Conservation (phyloP, 2,888 invertebrate genomes). For the Ichneumoninae sp. region DNA sequence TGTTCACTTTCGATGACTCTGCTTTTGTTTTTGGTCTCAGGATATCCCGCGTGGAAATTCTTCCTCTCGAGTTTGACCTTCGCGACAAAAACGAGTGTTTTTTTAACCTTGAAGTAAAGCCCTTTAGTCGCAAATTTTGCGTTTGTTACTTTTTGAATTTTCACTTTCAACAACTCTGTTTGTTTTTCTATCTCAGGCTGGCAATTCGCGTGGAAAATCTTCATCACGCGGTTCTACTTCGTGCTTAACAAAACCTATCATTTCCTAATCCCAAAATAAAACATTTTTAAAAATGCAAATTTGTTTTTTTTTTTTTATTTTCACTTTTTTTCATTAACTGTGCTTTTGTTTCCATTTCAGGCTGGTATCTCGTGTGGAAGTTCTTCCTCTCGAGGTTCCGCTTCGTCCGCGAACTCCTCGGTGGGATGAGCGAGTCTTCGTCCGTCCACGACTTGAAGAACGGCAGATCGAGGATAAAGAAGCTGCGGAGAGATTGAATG, state of each 20-base stretch:
- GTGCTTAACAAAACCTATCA: constrained; percentile 88
- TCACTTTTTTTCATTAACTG: background rate
- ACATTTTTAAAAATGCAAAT: background rate
- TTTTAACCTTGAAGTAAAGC: constrained; percentile 13
- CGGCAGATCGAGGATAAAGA: constrained; percentile 85
- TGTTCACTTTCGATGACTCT: constrained; percentile 2
- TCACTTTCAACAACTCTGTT: background rate
- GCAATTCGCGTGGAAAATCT: constrained; percentile 96
- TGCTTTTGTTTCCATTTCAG: constrained; percentile 84
- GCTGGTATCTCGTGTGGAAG: constrained; percentile 97
- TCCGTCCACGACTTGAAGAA: constrained; percentile 87
- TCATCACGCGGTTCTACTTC: constrained; percentile 94
- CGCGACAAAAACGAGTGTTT: background rate
- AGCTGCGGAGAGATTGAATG: constrained; percentile 85
- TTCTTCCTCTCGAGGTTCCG: constrained; percentile 94
- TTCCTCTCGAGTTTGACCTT: constrained; percentile 88
- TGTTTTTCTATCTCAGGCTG: constrained; percentile 87
- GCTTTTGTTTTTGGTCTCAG: constrained; percentile 84
- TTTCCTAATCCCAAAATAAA: constrained; percentile 19
- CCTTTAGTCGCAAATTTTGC: background rate
- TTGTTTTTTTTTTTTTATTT: background rate
- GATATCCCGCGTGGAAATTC: constrained; percentile 95
- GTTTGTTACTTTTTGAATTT: constrained; percentile 1
- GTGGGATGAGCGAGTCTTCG: constrained; percentile 89
- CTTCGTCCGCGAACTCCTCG: constrained; percentile 93